Evolutionary conservation across 2,113 vertebrate genomes (phyloP), one percentile per base, ranked within the genome.

Genomic region (Pogonocichla stellata): DNA sequence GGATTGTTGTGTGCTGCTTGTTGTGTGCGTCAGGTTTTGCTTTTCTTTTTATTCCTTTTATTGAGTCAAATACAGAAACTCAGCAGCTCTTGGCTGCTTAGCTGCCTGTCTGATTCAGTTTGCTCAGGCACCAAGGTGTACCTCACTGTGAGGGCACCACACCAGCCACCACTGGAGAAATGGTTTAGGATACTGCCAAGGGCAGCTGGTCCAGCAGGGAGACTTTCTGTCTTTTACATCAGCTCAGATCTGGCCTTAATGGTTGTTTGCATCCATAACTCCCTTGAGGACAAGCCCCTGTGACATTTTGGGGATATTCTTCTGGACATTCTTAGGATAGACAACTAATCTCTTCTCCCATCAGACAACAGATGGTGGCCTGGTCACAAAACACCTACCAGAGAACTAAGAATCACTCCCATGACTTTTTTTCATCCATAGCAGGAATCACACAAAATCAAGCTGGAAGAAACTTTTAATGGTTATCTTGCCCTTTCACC

Each of bases 1-100:
- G 31, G 42, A 92, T 95, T 91, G 79, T 80, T 94, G 51, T 74
- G 26, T 74, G 60, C 5, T 67, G 45, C 83, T 95, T 89, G 69
- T 86, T 95, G 36, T 80, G 24, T 83, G 74, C 0, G 0, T 77
- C 77, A 65, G 48, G 31, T 86, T 92, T 94, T 94, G 54, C 45
- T 82, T 88, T 94, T 88, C 83, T 62, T 96, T 86, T 69, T 67
- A 38, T 80, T 25, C 25, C 40, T 78, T 93, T 72, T 66, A 75
- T 29, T 56, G 66, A 80, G 42, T 93, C 85, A 66, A 29, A 45
- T 80, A 85, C 95, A 92, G 54, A 88, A 84, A 69, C 19, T 26
- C 61, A 31, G 16, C 19, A 43, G 16, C 28, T 65, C 24, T 47
- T 69, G 65, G 22, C 28, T 95, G 20, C 45, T 66, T 5, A 6